phyloP scores from a whole-genome alignment of 2,888 invertebrate species.

The Hecatera dysodea region DNA sequence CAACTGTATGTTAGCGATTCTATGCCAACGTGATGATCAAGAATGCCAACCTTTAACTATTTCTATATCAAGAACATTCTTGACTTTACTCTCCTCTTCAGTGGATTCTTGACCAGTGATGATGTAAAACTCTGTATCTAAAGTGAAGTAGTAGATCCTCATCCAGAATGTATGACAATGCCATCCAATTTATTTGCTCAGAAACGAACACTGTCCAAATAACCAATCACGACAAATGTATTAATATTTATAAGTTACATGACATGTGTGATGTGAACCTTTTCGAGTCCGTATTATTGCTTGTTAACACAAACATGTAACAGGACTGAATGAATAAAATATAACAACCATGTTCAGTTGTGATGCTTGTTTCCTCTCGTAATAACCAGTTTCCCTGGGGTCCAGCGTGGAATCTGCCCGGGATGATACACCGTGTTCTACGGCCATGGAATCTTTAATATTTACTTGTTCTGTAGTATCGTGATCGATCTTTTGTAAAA shows the following conservation, averaged over 20 bases:
- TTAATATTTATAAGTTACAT: slow-evolving; percentile 31
- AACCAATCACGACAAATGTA: background rate
- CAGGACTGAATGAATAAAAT: slow-evolving; percentile 50
- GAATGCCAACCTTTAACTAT: background rate
- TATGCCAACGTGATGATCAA: background rate
- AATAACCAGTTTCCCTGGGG: slow-evolving; percentile 41
- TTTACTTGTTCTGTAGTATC: background rate
- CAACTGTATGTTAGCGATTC: background rate
- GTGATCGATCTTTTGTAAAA: background rate
- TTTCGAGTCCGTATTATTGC: slow-evolving; percentile 36
- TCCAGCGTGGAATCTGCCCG: background rate
- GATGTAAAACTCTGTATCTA: background rate
- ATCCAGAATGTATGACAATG: background rate
- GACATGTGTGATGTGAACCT: slow-evolving; percentile 10
- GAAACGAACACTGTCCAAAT: background rate
- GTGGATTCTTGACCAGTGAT: background rate
- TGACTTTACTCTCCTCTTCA: background rate
- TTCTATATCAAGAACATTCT: background rate
- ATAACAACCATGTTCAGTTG: slow-evolving; percentile 25
- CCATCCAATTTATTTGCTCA: background rate
- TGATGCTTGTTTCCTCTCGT: slow-evolving; percentile 30
- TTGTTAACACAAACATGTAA: slow-evolving; percentile 38
- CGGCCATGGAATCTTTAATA: slow-evolving; percentile 18
- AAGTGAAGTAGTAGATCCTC: background rate
- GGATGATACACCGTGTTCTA: background rate